A percentile compares a stretch with the other conserved stretches of the same genome.
phyloP scores from a whole-genome alignment of 2,797 vertebrate genomes.

The Rhinophrynus dorsalis region DNA sequence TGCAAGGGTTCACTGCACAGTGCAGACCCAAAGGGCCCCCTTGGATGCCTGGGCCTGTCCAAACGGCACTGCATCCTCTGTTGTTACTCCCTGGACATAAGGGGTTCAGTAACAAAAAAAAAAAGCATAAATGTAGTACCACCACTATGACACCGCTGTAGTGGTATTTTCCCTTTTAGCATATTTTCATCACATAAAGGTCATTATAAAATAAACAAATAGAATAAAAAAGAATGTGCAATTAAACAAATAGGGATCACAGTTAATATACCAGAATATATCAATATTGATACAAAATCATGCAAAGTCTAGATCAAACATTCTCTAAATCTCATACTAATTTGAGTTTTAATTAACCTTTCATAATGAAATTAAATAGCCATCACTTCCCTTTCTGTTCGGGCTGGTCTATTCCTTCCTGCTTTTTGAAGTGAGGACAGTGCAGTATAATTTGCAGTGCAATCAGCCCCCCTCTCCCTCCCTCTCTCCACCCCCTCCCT shows the following conservation, averaged over 20 bases:
- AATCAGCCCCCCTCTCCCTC: too few species aligned
- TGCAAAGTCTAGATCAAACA: conserved; percentile 78
- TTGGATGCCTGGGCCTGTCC: too few species aligned
- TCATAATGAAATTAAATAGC: conserved; percentile 71
- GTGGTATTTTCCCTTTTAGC: too few species aligned
- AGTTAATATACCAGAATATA: conserved; percentile 75
- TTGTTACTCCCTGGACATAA: too few species aligned
- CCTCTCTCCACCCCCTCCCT: too few species aligned
- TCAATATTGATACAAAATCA: conserved; percentile 75
- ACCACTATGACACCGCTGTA: too few species aligned
- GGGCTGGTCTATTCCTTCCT: conserved; percentile 52
- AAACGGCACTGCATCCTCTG: too few species aligned
- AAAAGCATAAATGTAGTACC: too few species aligned
- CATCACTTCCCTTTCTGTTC: not conserved
- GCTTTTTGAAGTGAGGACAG: not conserved
- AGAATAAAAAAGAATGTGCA: conserved; percentile 74
- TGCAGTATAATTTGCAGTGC: not conserved
- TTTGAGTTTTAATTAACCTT: conserved; percentile 79
- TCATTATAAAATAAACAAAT: conserved; percentile 56
- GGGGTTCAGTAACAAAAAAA: too few species aligned
- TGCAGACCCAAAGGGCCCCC: too few species aligned
- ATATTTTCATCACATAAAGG: too few species aligned
- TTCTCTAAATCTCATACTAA: conserved; percentile 71
- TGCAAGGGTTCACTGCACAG: too few species aligned
- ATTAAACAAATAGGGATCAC: conserved; percentile 77